phyloP scores from a whole-genome alignment of 2,888 invertebrate species.

The Eutolmus rufibarbis region DNA sequence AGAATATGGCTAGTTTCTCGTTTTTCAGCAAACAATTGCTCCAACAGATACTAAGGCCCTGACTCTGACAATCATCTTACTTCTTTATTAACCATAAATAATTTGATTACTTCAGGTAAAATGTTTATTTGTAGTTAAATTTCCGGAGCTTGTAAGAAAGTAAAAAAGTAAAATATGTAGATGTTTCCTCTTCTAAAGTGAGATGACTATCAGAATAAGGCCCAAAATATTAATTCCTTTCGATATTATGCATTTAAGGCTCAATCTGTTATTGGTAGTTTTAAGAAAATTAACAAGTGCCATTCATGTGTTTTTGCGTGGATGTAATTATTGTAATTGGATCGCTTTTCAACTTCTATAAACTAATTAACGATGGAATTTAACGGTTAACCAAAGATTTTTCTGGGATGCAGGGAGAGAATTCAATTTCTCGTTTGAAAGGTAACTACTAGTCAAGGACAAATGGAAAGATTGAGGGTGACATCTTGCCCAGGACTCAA shows the following conservation, averaged over 20 bases:
- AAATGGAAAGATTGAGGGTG: not conserved
- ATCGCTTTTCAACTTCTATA: not conserved
- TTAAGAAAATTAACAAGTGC: slow-evolving; percentile 11
- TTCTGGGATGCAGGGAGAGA: not conserved
- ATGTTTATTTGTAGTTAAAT: no score
- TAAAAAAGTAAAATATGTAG: no score
- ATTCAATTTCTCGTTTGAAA: not conserved
- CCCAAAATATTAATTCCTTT: not conserved
- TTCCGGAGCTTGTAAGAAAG: not conserved
- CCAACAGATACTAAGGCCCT: not conserved
- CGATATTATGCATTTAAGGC: not conserved
- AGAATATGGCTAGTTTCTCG: slow-evolving; percentile 77
- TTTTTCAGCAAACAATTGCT: not conserved
- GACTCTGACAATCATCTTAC: not conserved
- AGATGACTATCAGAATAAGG: not conserved
- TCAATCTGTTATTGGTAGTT: slow-evolving; percentile 11
- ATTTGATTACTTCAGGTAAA: no score
- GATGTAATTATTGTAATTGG: not conserved
- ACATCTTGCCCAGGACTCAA: not conserved
- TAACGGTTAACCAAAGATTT: slow-evolving; percentile 27
- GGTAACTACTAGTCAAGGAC: not conserved
- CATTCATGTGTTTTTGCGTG: slow-evolving; percentile 34
- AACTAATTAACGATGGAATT: not conserved
- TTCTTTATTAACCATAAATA: no score
- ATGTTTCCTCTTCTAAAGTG: not conserved